Evolutionary conservation across 2,797 vertebrate genomes (phyloP).

Genomic region (Manis pentadactyla): DNA sequence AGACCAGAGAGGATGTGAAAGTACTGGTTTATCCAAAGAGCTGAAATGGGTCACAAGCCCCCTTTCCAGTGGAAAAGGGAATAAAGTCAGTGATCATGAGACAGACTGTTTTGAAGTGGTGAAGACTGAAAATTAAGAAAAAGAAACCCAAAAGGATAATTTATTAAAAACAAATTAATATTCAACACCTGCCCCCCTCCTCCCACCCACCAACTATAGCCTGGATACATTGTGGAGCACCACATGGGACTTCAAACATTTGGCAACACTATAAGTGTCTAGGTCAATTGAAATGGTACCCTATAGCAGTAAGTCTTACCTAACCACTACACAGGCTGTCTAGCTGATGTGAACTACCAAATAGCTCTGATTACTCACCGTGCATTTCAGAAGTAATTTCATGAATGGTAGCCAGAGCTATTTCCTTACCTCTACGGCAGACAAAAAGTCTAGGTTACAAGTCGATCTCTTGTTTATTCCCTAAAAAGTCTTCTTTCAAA

Average conservation of each 20-base stretch:
- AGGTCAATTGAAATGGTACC: neutral
- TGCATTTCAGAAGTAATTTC: slow-evolving; percentile 67
- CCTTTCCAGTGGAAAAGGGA: slow-evolving; percentile 34
- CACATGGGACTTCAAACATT: neutral
- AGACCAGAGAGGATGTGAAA: slow-evolving; percentile 1
- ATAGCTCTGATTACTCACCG: slow-evolving; percentile 61
- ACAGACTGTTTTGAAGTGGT: slow-evolving; percentile 6
- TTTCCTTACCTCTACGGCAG: slow-evolving; percentile 68
- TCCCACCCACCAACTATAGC: neutral
- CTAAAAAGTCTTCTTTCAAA: slow-evolving; percentile 65
- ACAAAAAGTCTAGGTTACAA: slow-evolving; percentile 71
- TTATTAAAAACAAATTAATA: neutral
- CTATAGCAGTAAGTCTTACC: neutral
- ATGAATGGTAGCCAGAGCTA: slow-evolving; percentile 52
- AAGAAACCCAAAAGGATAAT: neutral
- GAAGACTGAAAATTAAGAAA: neutral
- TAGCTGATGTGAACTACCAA: neutral
- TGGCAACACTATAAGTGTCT: neutral
- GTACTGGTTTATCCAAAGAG: neutral
- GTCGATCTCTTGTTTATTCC: slow-evolving; percentile 64
- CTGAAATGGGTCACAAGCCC: neutral
- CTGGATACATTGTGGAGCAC: neutral
- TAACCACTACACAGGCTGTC: neutral
- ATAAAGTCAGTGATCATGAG: neutral
- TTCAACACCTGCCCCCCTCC: neutral